Conservation (phyloP, 1,140 invertebrate species). For the Globodera ellingtonae region DNA sequence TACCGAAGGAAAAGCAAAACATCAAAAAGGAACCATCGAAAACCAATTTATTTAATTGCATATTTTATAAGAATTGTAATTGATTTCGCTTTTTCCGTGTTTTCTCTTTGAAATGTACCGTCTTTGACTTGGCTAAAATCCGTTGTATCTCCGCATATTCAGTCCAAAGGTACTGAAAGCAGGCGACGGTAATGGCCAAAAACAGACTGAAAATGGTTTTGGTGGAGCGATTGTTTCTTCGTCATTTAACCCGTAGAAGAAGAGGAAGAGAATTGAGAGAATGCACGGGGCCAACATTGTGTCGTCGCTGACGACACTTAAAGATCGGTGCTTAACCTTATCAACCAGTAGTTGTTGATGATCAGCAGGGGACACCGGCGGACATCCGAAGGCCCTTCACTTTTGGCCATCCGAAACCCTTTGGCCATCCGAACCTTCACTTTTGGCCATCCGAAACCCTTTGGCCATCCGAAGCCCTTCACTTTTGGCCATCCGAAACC, state of each 20-base stretch:
- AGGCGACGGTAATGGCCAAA: constrained; percentile 41
- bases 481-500: too few species aligned
- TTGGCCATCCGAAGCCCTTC: too few species aligned
- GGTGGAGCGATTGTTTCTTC: constrained; percentile 11
- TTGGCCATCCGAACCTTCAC: too few species aligned
- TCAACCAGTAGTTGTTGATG: neutral
- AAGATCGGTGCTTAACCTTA: neutral
- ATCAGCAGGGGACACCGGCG: too few species aligned
- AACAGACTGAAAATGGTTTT: constrained; percentile 25
- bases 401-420: too few species aligned
- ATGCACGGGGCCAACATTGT: constrained; percentile 12
- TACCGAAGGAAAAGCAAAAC: neutral
- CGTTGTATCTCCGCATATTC: constrained; percentile 41
- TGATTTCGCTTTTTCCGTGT: constrained; percentile 19
- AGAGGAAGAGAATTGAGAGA: constrained; percentile 14
- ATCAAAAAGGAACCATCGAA: neutral
- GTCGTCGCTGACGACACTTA: constrained; percentile 16
- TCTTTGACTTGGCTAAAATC: constrained; percentile 45
- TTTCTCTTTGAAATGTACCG: constrained; percentile 46
- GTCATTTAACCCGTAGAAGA: constrained; percentile 31
- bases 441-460: too few species aligned
- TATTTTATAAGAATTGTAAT: neutral
- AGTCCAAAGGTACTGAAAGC: constrained; percentile 39
- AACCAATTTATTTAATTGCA: neutral
- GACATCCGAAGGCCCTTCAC: too few species aligned